Conservation (phyloP, 2,888 invertebrate species). For the Aleiodes alternator region DNA sequence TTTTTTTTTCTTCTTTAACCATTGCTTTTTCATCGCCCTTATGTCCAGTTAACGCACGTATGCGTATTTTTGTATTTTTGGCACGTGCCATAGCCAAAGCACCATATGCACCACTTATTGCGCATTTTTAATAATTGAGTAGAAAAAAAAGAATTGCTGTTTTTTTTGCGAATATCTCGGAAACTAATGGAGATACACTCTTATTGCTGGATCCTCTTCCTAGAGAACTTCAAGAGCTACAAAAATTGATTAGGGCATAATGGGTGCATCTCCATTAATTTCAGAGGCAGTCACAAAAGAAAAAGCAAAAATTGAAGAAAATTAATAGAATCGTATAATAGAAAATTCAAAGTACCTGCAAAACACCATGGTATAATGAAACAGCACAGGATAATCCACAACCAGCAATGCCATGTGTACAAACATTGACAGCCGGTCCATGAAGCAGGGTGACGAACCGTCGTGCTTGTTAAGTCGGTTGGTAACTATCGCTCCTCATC, state of each 20-base stretch:
- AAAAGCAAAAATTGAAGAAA: not conserved
- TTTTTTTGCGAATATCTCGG: constrained; percentile 13
- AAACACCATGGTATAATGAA: constrained; percentile 30
- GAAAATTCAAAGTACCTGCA: constrained; percentile 36
- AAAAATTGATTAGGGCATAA: too few species aligned
- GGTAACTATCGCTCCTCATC: constrained; percentile 29
- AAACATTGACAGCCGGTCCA: constrained; percentile 73
- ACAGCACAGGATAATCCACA: constrained; percentile 41
- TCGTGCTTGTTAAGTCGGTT: constrained; percentile 43
- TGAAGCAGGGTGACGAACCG: constrained; percentile 44
- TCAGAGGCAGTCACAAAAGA: too few species aligned
- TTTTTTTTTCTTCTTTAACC: constrained; percentile 39
- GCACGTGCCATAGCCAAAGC: constrained; percentile 24
- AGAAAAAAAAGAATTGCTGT: not conserved
- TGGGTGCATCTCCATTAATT: too few species aligned
- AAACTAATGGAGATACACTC: not conserved
- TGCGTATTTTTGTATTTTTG: constrained; percentile 26
- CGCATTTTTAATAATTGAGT: not conserved
- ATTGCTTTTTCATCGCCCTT: constrained; percentile 31
- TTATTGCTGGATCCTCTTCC: too few species aligned
- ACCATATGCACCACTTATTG: constrained; percentile 37
- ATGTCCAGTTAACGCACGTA: constrained; percentile 32
- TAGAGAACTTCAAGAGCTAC: too few species aligned
- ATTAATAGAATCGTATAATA: not conserved
- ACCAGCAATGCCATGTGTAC: constrained; percentile 69